Evolutionary conservation across 1,140 invertebrate species (phyloP), one percentile per base, ranked within the genome.

Genomic region (Rhopalosiphum maidis): DNA sequence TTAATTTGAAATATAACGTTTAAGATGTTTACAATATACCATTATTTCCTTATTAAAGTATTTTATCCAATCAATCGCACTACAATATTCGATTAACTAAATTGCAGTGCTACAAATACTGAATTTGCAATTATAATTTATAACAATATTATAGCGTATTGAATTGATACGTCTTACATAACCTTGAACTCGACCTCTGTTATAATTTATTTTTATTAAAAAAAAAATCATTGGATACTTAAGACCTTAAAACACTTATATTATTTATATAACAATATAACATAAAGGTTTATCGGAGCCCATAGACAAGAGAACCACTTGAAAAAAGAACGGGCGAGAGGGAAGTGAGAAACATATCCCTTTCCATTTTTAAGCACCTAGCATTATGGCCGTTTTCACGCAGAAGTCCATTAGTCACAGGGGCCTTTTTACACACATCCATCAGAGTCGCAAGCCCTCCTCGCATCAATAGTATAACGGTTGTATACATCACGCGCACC

Each of bases 331-430:
- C 43, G 15, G 25, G 41, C 3, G 11, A 46, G 90, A 82, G 43
- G 68, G 43, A 46, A 51, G 91, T 46, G n/a, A 68, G 25, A 90
- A 68, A 90, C 23, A 51, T 83, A 85, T 83, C 91, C 91, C 46
- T 92, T 54, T 92, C 60, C 77, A n/a, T 92, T 92, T 83, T 91
- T 82, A 92, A 92, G 91, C 91, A 85, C 68, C 68, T 85, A 35
- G n/a, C n/a, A 46, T 92, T 83, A 77, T n/a, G 41, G 90, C 41
- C n/a, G 90, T 91, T 91, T 91, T 55, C 18, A 30, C 43, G 25
- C 23, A 92, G 25, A 92, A 92, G 68, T 92, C 91, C 77, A 92
- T 92, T 92, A 92, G 91, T 82, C 46, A 51, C 68, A 23, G 30
- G 30, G 60, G n/a, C 68, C 60, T 46, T 83, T 35, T 91, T 91